Evolutionary conservation across 1,140 invertebrate species (phyloP), one percentile per base, ranked within the genome.

Genomic region (Dendrolimus punctatus): DNA sequence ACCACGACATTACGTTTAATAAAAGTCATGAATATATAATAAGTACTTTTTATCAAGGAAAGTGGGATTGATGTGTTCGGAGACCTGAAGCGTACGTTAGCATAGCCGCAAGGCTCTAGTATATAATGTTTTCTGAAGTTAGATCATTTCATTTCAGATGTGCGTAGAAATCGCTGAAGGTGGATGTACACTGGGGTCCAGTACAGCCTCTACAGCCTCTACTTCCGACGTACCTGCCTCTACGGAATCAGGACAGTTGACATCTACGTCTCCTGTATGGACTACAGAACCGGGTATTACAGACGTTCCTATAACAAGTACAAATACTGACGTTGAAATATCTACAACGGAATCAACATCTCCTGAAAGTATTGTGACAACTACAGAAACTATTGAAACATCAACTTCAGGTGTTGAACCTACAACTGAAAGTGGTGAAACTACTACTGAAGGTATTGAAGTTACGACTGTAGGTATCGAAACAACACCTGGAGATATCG

Each of bases 101-200:
- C 23, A 3, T 1, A 23, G 23, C 23, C 23, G 23, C 23, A 23
- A 23, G 23, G 23, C 1, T 23, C 1, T 23, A 23, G 23, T 23
- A 23, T 1, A 23, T 1, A 23, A 23, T n/a, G 23, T 2, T 23
- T 23, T 23, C 23, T 23, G 3, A 23, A 23, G 23, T 2, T 23
- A 23, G 23, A 23, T 23, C 23, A 23, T 23, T 23, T 23, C 23
- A 48, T 47, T 60, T 48, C 51, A 60, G 62, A 43, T 37, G 9
- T 68, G 62, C 38, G 53, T 60, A 8, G 36, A 36, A 9, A 60
- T 65, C 6, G 55, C 62, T 5, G 57, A 55, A 8, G 58, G 37
- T 50, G 64, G 64, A 6, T 66, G 64, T 39, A 60, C 58, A 40
- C n/a, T 54, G 6, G 49, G 44, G 2, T 7, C 6, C 41, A 42